Percentiles rank a stretch among this genome's conserved stretches.
Evolutionary conservation across 1,140 invertebrate species (phyloP).

Genomic region (Aplysia californica): DNA sequence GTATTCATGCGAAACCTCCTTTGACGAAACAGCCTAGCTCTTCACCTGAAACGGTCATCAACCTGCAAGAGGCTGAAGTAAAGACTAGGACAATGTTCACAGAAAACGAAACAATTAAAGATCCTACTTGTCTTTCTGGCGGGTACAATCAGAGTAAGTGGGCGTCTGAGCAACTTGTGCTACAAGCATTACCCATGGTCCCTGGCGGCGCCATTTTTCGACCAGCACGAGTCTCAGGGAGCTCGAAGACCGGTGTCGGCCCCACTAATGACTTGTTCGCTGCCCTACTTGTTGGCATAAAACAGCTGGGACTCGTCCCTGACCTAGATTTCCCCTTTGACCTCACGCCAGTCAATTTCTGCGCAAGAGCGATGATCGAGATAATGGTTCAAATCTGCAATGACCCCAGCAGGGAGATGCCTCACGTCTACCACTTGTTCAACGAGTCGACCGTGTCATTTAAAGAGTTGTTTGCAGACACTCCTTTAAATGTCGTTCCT

Average conservation of each 20-base stretch:
- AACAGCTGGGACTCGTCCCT: conserved; percentile 39
- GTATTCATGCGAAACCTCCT: too few relatives aligned
- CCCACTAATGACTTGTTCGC: conserved; percentile 48
- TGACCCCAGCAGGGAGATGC: too few relatives aligned
- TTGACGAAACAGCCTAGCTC: too few relatives aligned
- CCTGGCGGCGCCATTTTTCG: conserved; percentile 53
- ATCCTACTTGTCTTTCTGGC: too few relatives aligned
- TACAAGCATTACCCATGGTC: conserved; percentile 43
- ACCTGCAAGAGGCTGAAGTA: too few relatives aligned
- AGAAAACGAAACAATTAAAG: too few relatives aligned
- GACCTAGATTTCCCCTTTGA: conserved; percentile 49
- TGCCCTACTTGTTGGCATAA: conserved; percentile 40
- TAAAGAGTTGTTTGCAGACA: conserved; percentile 34
- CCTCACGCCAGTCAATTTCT: too few relatives aligned
- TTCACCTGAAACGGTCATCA: too few relatives aligned
- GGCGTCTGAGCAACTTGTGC: conserved; percentile 45
- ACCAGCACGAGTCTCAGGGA: conserved; percentile 44
- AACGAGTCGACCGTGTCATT: conserved; percentile 45
- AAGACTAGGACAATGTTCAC: too few relatives aligned
- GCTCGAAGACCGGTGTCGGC: conserved; percentile 37
- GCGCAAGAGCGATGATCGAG: conserved; percentile 47
- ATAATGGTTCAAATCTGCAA: conserved; percentile 38
- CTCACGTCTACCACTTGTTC: conserved; percentile 43
- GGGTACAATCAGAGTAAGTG: too few relatives aligned
- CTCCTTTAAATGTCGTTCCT: conserved; percentile 57